These are phyloP conservation scores for Ascidia mentula DNA, from an alignment of 23 tunicate genomes.

Conservation along the genomic window DNA sequence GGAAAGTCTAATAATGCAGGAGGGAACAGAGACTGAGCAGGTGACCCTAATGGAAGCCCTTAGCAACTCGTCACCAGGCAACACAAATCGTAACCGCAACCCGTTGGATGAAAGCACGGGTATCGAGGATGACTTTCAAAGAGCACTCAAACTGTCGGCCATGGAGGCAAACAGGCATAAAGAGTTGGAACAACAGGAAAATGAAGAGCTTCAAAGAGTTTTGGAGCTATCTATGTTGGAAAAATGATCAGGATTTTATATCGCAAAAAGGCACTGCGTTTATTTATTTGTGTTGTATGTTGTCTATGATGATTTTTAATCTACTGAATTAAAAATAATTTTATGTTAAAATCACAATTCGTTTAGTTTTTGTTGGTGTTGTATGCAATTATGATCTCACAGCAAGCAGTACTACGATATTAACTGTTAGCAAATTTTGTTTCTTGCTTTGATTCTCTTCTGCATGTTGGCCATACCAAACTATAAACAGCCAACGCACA, in stretches of 20 bases:
- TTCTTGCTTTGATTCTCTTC: too few species aligned
- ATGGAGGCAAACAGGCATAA: conserved; percentile 3
- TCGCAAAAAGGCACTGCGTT: not conserved
- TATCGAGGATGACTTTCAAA: conserved; percentile 4
- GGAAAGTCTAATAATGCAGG: conserved; percentile 8
- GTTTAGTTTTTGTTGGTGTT: too few species aligned
- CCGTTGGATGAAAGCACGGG: not conserved
- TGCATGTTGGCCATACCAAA: too few species aligned
- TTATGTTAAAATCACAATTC: too few species aligned
- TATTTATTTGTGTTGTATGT: not conserved
- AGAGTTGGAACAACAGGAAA: not conserved
- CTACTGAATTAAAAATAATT: too few species aligned
- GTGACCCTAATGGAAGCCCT: conserved; percentile 15
- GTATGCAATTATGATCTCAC: too few species aligned
- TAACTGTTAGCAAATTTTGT: too few species aligned
- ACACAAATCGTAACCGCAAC: not conserved
- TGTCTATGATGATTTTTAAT: not conserved
- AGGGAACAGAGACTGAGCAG: not conserved
- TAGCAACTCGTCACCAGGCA: not conserved
- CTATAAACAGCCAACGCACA: too few species aligned
- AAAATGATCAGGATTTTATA: too few species aligned
- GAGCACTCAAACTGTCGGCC: not conserved
- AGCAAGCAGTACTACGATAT: too few species aligned
- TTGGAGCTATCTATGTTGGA: conserved; percentile 3
- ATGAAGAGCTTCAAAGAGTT: conserved; percentile 7